These are phyloP conservation scores for Caenorhabditis sulstoni DNA, from an alignment of 2,888 invertebrate species.

Conservation along the genomic window DNA sequence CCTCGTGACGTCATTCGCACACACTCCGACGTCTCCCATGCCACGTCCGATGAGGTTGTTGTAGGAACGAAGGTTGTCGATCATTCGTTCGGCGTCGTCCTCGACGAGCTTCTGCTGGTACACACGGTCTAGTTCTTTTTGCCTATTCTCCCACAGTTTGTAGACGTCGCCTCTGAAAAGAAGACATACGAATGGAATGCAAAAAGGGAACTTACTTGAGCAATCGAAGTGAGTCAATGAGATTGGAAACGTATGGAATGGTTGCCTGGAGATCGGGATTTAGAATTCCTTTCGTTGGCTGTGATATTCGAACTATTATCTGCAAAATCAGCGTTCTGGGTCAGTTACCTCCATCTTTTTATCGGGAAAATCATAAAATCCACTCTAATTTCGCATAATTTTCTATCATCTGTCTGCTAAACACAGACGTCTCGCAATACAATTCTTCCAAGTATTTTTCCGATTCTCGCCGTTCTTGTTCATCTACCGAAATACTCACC, in stretches of 20 bases:
- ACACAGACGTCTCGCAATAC: no score
- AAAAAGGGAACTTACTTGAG: slow-evolving; percentile 58
- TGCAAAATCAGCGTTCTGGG: no score
- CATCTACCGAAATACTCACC: slow-evolving; percentile 14
- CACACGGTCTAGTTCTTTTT: slow-evolving; percentile 94
- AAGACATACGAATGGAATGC: background rate
- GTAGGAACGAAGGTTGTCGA: slow-evolving; percentile 49
- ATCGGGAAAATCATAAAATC: no score
- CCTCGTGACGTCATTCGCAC: slow-evolving; percentile 55
- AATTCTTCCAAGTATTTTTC: no score
- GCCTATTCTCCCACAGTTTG: slow-evolving; percentile 95
- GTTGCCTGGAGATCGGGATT: slow-evolving; percentile 85
- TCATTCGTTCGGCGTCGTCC: slow-evolving; percentile 90
- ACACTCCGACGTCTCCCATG: slow-evolving; percentile 66
- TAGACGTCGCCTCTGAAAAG: slow-evolving; percentile 88
- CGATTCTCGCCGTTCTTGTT: no score
- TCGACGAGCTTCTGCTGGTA: slow-evolving; percentile 95
- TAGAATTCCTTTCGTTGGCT: slow-evolving; percentile 63
- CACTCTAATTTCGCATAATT: background rate
- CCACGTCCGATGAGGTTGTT: slow-evolving; percentile 31
- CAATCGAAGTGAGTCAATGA: slow-evolving; percentile 77
- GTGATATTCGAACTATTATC: slow-evolving; percentile 57
- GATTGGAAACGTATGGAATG: slow-evolving; percentile 81
- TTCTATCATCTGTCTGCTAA: no score
- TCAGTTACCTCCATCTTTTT: no score